These are phyloP conservation scores for Ariolimax columbianus DNA, from an alignment of 2,888 invertebrate species.

Conservation along the genomic window DNA sequence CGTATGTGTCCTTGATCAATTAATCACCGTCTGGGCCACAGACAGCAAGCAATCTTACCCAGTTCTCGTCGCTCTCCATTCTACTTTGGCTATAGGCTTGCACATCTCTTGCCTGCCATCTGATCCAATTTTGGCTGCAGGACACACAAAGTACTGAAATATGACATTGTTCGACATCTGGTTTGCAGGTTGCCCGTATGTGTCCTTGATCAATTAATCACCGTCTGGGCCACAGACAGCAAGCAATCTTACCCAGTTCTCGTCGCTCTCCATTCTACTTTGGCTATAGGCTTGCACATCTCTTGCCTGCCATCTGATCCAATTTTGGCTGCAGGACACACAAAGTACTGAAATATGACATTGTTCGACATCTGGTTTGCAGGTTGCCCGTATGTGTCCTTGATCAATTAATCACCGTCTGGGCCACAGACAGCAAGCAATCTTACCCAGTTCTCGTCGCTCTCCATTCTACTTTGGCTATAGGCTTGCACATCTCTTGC, in stretches of 20 bases:
- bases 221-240: background rate
- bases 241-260: slow-evolving; percentile 63
- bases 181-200: too few species aligned
- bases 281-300: slow-evolving; percentile 94
- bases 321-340: slow-evolving; percentile 86
- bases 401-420: background rate
- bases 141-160: too few species aligned
- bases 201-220: background rate
- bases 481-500: slow-evolving; percentile 94
- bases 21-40: background rate
- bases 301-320: slow-evolving; percentile 95
- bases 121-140: slow-evolving; percentile 91
- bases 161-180: too few species aligned
- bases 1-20: too few species aligned
- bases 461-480: slow-evolving; percentile 97
- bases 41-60: slow-evolving; percentile 30
- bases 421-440: background rate
- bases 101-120: slow-evolving; percentile 95
- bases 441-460: slow-evolving; percentile 80
- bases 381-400: too few species aligned
- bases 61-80: slow-evolving; percentile 88
- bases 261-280: slow-evolving; percentile 94
- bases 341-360: too few species aligned
- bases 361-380: too few species aligned
- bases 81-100: slow-evolving; percentile 95